Percentiles rank a stretch among this genome's conserved stretches.
Evolutionary conservation across 2,888 invertebrate genomes (phyloP).

Genomic region (Ethmia dodecea): DNA sequence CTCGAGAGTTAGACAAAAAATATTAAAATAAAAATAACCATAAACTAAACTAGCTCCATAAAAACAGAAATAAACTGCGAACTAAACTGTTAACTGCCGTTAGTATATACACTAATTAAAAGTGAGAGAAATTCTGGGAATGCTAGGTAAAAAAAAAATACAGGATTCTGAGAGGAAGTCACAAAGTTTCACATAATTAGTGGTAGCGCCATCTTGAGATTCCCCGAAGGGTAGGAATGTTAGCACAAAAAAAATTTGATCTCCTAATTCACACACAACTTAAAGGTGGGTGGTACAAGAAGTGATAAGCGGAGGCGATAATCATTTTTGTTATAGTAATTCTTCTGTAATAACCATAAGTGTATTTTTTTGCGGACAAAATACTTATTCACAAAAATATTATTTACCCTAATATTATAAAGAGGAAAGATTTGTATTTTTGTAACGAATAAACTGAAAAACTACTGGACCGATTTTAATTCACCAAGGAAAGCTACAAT

Average conservation of each 20-base stretch:
- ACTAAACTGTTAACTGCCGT: too few species aligned
- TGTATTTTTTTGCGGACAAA: too few species aligned
- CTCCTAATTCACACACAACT: slow-evolving; percentile 18
- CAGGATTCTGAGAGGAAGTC: slow-evolving; percentile 26
- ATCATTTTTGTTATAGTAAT: too few species aligned
- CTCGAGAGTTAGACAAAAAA: too few species aligned
- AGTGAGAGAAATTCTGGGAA: slow-evolving; percentile 19
- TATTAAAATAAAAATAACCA: neutral
- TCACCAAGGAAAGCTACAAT: too few species aligned
- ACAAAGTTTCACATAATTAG: slow-evolving; percentile 32
- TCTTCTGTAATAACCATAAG: too few species aligned
- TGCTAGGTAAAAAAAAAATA: slow-evolving; percentile 19
- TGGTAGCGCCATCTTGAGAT: slow-evolving; percentile 25
- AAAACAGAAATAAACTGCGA: slow-evolving; percentile 8
- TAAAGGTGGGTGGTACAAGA: slow-evolving; percentile 3
- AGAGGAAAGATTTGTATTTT: too few species aligned
- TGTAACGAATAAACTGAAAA: too few species aligned
- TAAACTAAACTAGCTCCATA: neutral
- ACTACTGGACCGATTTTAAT: too few species aligned
- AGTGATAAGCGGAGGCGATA: slow-evolving; percentile 11
- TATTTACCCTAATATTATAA: too few species aligned
- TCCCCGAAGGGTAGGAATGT: slow-evolving; percentile 29
- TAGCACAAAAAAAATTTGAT: slow-evolving; percentile 24
- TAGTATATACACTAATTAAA: slow-evolving; percentile 26
- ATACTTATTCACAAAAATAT: too few species aligned